Conservation (phyloP, 2,797 vertebrate genomes). For the Diplodus sargus region DNA sequence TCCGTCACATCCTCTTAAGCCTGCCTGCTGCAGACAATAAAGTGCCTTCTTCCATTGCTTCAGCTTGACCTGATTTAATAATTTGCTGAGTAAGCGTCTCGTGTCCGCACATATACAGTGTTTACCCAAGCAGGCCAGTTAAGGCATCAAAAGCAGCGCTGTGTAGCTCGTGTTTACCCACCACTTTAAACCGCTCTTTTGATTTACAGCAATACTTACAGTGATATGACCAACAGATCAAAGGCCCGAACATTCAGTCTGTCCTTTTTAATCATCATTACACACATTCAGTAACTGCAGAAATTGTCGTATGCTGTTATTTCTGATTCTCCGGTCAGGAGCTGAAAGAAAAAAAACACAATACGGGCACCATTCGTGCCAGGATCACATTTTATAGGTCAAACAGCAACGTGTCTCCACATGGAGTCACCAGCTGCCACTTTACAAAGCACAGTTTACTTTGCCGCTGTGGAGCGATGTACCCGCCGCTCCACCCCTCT, state of each 20-base stretch:
- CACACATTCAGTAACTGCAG: too few relatives aligned
- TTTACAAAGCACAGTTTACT: background rate
- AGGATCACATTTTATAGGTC: background rate
- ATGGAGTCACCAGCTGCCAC: conserved; percentile 18
- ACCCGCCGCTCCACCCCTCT: too few relatives aligned
- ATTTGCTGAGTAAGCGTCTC: background rate
- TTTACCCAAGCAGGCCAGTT: background rate
- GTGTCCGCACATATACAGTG: background rate
- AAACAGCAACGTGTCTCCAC: conserved; percentile 12
- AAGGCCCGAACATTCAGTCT: background rate
- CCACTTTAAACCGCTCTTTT: conserved; percentile 5
- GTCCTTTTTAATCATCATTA: background rate
- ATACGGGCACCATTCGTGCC: background rate
- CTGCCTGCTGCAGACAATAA: background rate
- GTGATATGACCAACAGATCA: background rate
- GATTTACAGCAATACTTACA: background rate
- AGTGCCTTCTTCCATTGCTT: background rate
- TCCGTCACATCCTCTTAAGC: background rate
- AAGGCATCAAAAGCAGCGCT: background rate
- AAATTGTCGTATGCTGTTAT: background rate
- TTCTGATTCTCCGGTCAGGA: background rate
- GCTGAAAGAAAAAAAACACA: conserved; percentile 5
- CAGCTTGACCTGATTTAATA: conserved; percentile 21
- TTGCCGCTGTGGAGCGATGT: too few relatives aligned
- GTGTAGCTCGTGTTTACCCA: background rate